Percentiles rank a stretch among this genome's conserved stretches.
Conservation (phyloP, 2,797 vertebrate genomes). For the Gobionotothen gibberifrons region DNA sequence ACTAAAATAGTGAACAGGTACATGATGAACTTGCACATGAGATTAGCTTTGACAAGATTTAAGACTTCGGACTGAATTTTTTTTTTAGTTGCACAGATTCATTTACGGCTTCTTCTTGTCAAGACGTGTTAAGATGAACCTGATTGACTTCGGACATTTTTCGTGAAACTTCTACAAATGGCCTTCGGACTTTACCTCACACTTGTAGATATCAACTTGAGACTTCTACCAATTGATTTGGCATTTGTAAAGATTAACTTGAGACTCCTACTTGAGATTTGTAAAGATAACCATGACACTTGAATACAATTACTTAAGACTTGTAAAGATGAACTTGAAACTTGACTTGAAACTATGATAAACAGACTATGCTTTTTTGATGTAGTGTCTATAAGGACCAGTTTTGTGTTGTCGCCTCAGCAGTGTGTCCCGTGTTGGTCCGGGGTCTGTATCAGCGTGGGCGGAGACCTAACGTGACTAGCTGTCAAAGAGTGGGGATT, state of each 20-base stretch:
- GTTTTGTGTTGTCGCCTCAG: background rate
- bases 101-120: no score
- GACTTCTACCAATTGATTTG: background rate
- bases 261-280: background rate
- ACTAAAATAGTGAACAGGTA: no score
- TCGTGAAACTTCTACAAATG: background rate
- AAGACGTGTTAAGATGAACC: no score
- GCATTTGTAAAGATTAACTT: background rate
- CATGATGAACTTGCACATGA: no score
- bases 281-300: no score
- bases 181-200: background rate
- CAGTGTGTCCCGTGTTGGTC: background rate
- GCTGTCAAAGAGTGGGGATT: slow-evolving; percentile 67
- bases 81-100: no score
- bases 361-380: background rate
- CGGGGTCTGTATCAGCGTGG: background rate
- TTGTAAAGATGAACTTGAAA: no score
- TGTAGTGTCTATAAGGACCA: background rate
- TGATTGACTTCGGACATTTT: background rate
- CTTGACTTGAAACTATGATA: background rate
- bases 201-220: background rate
- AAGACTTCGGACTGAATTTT: no score
- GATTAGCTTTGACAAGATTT: no score
- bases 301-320: no score
- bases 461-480: slow-evolving; percentile 10